Base-by-base conservation (phyloP, 2,797 vertebrate species). In the Threskiornis aethiopicus region DNA sequence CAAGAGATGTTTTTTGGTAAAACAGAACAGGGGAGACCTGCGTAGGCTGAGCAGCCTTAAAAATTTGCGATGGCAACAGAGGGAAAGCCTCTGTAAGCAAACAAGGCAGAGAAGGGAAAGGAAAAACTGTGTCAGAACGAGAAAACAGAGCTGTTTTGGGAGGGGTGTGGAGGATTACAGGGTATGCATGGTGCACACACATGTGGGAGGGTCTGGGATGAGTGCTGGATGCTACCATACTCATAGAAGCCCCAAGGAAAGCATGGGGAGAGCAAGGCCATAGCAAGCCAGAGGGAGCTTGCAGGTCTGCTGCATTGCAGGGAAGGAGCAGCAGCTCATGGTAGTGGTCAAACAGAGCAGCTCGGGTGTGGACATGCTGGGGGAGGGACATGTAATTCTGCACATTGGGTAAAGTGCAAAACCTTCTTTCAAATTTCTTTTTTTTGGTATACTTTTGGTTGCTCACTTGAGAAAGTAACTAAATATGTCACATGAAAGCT, bases 321-420 rank as follows among this genome's bases (percentile, higher is more conserved):
- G 29, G 51, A 61, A 7, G 15, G 28, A 86, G 26, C 25, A 49
- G 42, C 22, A 54, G 41, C 14, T 29, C 7, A 3, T 16, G 10
- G 20, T 15, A 9, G 24, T 6, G 16, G 55, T 62, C 49, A 67
- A 47, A 72, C 17, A n/a, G 16, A 67, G 22, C n/a, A 55, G 31
- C 42, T 58, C 39, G 35, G 31, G n/a, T 35, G 33, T 24, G 28
- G 12, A 15, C 10, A 4, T 10, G 6, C 1, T 37, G 17, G 5
- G 10, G 16, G 10, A 83, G 14, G 10, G 42, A 25, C 19, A 3
- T 0, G 0, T 10, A 31, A 20, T 26, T 88, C 58, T 35, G 51
- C 13, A 10, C 14, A 37, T 7, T 17, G 39, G 5, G 9, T 61
- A 46, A 77, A 81, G 9, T 58, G 33, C 7, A 89, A 73, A 86